Conservation (phyloP, 2,797 vertebrate genomes). For the Phrynocephalus guinanensis region DNA sequence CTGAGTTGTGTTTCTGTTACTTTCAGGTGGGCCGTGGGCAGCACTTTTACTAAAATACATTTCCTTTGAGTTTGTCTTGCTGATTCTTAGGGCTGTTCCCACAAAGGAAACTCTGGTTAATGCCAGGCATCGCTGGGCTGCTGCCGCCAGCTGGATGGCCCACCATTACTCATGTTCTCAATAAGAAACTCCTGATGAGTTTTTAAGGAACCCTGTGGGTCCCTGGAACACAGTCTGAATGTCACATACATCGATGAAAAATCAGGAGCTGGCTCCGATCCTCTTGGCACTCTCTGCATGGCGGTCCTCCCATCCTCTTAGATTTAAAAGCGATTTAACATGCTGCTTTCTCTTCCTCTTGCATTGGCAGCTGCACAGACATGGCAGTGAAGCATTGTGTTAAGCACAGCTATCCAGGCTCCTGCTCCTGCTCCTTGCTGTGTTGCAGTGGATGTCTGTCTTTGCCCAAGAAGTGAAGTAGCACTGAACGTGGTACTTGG, state of each 20-base stretch:
- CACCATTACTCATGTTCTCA: background rate
- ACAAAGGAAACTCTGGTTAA: background rate
- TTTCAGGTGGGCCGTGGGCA: slow-evolving; percentile 1
- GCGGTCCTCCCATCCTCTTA: background rate
- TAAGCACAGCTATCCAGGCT: too few species aligned
- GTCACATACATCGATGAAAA: background rate
- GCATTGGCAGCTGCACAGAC: background rate
- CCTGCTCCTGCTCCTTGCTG: background rate
- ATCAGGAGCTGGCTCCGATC: background rate
- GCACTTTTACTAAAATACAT: background rate
- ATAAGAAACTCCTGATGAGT: background rate
- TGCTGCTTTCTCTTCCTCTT: background rate
- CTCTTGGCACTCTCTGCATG: background rate
- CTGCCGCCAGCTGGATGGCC: background rate
- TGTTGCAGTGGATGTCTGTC: background rate
- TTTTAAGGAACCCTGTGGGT: background rate
- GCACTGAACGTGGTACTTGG: too few species aligned
- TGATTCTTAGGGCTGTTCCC: background rate
- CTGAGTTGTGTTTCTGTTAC: background rate
- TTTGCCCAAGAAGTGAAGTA: background rate
- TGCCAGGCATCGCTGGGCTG: background rate
- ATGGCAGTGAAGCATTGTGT: background rate
- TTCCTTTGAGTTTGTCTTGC: background rate
- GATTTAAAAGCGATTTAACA: background rate
- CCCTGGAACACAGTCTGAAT: background rate